Conservation (phyloP, 2,113 vertebrate species). For the Cyanistes caeruleus region DNA sequence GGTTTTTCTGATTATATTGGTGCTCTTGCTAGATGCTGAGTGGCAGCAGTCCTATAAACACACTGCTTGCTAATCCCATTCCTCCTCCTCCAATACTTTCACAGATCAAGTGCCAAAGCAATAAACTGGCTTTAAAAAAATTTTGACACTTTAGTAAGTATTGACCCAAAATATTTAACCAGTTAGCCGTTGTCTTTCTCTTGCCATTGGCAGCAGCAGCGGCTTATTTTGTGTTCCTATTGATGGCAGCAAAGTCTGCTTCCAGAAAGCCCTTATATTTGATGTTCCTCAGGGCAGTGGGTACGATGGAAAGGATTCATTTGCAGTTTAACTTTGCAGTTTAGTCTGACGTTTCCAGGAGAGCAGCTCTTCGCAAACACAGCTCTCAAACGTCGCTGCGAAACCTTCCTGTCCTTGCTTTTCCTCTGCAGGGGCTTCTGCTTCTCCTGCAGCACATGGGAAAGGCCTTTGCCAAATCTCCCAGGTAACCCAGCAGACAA, state of each 20-base stretch:
- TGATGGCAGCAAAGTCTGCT: neutral
- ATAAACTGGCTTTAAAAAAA: neutral
- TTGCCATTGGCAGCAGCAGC: neutral
- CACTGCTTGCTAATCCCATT: slow-evolving; percentile 35
- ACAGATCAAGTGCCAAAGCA: slow-evolving; percentile 57
- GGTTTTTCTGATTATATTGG: slow-evolving; percentile 67
- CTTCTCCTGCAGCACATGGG: neutral
- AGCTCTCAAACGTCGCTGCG: neutral
- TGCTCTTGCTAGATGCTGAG: slow-evolving; percentile 61
- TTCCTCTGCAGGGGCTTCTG: neutral
- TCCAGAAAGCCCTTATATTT: neutral
- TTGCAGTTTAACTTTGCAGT: neutral
- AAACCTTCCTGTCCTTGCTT: neutral
- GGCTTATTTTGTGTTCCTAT: neutral
- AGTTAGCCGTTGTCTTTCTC: slow-evolving; percentile 10
- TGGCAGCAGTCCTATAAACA: slow-evolving; percentile 70
- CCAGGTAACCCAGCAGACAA: neutral
- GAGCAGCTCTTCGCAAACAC: neutral
- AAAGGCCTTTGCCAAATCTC: neutral
- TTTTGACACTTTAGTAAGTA: slow-evolving; percentile 12
- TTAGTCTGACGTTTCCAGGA: neutral
- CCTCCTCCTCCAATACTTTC: neutral
- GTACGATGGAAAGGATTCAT: neutral
- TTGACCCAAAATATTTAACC: slow-evolving; percentile 37
- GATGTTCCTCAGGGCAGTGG: neutral